Conservation (phyloP, 1,140 invertebrate species). For the Drosophila mauritiana region DNA sequence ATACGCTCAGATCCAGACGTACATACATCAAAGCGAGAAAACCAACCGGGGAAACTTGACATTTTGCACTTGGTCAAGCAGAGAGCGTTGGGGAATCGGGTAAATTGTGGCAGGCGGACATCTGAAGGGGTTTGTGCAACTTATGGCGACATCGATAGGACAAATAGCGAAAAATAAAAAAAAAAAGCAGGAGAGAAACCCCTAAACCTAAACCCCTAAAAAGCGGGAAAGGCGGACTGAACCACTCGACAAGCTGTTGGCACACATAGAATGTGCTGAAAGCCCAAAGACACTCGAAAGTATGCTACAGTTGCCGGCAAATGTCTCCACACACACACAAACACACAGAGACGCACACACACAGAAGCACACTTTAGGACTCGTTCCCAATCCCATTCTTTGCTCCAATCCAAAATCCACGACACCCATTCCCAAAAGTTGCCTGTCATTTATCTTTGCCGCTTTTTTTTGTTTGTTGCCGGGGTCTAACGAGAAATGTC, state of each 20-base stretch:
- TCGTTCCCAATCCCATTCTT: slow-evolving; percentile 22
- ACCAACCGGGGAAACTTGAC: slow-evolving; percentile 60
- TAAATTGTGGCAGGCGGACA: slow-evolving; percentile 45
- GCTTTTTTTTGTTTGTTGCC: slow-evolving; percentile 35
- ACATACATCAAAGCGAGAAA: slow-evolving; percentile 74
- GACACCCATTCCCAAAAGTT: slow-evolving; percentile 40
- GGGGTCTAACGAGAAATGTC: slow-evolving; percentile 63
- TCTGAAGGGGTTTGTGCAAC: slow-evolving; percentile 72
- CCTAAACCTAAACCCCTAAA: slow-evolving; percentile 11
- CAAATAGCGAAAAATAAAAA: slow-evolving; percentile 59
- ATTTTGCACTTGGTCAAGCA: slow-evolving; percentile 81
- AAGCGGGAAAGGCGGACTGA: slow-evolving; percentile 3
- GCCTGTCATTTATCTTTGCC: slow-evolving; percentile 72
- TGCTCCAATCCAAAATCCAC: slow-evolving; percentile 37
- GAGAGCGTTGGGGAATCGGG: slow-evolving; percentile 32
- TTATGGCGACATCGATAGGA: slow-evolving; percentile 81
- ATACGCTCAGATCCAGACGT: slow-evolving; percentile 35
- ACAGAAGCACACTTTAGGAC: slow-evolving; percentile 1
- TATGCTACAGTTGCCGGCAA: slow-evolving; percentile 75
- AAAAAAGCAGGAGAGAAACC: too few relatives aligned
- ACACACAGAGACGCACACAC: slow-evolving; percentile 4
- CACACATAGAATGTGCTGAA: slow-evolving; percentile 73
- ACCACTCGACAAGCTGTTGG: slow-evolving; percentile 79
- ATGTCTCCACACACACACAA: slow-evolving; percentile 39
- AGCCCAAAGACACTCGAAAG: slow-evolving; percentile 76